Evolutionary conservation across 2,797 vertebrate species (phyloP).

Genomic region (Staurois parvus): DNA sequence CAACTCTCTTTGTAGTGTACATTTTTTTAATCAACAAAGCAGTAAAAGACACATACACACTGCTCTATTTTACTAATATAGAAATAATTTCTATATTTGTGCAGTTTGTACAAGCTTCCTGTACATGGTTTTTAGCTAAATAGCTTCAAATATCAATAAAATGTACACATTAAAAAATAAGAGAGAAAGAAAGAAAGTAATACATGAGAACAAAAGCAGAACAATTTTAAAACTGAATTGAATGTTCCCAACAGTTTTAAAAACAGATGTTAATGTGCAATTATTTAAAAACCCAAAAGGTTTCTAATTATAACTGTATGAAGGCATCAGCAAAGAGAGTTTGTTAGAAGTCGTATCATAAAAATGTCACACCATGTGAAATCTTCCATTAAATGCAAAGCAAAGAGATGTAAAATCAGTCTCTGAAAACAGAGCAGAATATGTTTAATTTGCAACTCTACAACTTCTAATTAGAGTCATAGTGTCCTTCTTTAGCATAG

Average conservation of each 20-base stretch:
- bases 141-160: too few species aligned
- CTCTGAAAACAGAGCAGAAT: slow-evolving; percentile 3
- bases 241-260: not conserved
- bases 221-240: not conserved
- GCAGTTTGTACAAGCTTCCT: too few species aligned
- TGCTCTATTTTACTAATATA: too few species aligned
- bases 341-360: slow-evolving; percentile 25
- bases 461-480: not conserved
- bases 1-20: too few species aligned
- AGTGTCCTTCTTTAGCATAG: slow-evolving; percentile 1
- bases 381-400: slow-evolving; percentile 22
- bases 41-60: too few species aligned
- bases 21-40: too few species aligned
- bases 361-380: slow-evolving; percentile 32
- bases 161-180: too few species aligned
- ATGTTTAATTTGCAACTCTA: slow-evolving; percentile 17
- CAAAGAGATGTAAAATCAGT: slow-evolving; percentile 30
- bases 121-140: too few species aligned
- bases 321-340: slow-evolving; percentile 4
- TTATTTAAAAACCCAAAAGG: slow-evolving; percentile 16
- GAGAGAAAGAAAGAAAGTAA: too few species aligned
- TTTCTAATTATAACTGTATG: slow-evolving; percentile 30
- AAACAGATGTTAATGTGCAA: slow-evolving; percentile 18
- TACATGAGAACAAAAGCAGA: not conserved
- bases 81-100: too few species aligned